phyloP scores from a whole-genome alignment of 37 sponge, comb jelly and placozoan genomes.

The Ianthella basta region DNA sequence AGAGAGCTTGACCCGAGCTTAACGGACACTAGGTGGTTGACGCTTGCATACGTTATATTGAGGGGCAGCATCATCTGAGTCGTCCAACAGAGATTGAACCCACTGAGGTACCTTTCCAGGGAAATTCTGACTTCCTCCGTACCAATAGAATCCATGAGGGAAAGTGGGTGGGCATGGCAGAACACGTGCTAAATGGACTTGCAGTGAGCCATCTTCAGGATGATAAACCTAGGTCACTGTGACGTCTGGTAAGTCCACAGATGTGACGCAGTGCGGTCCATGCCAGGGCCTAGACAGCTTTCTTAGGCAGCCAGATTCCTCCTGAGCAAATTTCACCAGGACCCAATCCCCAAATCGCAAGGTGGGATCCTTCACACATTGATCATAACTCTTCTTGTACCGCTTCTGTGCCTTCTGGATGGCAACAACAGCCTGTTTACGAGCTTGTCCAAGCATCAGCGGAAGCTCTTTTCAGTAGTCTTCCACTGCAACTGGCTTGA shows the following conservation, averaged over 20 bases:
- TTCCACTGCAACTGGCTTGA: background rate
- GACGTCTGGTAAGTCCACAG: too few relatives aligned
- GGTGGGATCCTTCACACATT: background rate
- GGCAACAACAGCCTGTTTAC: background rate
- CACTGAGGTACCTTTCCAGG: background rate
- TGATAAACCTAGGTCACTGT: too few relatives aligned
- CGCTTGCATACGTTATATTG: too few relatives aligned
- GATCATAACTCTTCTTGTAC: conserved; percentile 16
- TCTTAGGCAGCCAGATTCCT: too few relatives aligned
- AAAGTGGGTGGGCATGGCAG: background rate
- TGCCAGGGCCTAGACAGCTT: too few relatives aligned
- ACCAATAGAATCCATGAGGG: conserved; percentile 33
- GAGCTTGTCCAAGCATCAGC: background rate
- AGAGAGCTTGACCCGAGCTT: too few relatives aligned
- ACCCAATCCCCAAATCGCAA: too few relatives aligned
- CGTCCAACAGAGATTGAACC: conserved; percentile 1
- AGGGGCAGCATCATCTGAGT: background rate
- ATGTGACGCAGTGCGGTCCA: too few relatives aligned
- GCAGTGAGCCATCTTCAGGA: too few relatives aligned
- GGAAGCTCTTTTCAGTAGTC: conserved; percentile 45
- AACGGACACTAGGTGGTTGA: too few relatives aligned
- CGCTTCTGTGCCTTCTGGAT: background rate
- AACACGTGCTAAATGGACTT: conserved; percentile 11
- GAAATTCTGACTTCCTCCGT: background rate
- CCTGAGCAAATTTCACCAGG: too few relatives aligned